Percentiles rank a stretch among this genome's conserved stretches.
These are phyloP conservation scores for Thaumatotibia leucotreta DNA, from an alignment of 1,140 invertebrate genomes.

Conservation along the genomic window DNA sequence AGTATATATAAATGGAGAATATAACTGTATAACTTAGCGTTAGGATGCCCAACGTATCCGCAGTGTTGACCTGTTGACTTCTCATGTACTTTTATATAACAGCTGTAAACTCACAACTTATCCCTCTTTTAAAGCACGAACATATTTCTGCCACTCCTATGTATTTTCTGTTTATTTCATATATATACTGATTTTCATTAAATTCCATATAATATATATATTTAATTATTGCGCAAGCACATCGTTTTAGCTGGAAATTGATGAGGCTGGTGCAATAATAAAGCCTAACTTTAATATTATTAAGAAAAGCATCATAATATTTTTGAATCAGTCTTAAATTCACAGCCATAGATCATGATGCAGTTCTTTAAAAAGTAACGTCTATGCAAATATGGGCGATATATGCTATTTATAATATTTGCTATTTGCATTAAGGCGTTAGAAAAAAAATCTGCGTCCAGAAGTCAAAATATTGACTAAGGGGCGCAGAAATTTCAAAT, in stretches of 20 bases:
- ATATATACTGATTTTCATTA: conserved; percentile 15
- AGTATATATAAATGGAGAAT: conserved; percentile 62
- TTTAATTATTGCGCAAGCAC: conserved; percentile 21
- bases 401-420: neutral
- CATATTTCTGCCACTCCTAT: conserved; percentile 52
- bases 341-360: neutral
- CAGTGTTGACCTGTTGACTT: conserved; percentile 65
- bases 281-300: neutral
- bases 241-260: neutral
- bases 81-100: conserved; percentile 41
- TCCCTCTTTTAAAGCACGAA: conserved; percentile 56
- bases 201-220: conserved; percentile 29
- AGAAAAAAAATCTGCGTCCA: neutral
- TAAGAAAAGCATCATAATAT: neutral
- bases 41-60: conserved; percentile 73
- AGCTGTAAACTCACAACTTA: conserved; percentile 69
- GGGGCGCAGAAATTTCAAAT: neutral
- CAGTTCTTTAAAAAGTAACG: neutral
- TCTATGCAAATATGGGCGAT: neutral
- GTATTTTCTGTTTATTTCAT: conserved; percentile 21
- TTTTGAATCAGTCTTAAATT: neutral
- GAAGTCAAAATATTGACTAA: neutral
- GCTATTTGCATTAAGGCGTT: conserved; percentile 5
- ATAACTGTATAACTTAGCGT: conserved; percentile 65
- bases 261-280: conserved; percentile 1